Base-by-base conservation (phyloP, 2,113 vertebrate genomes). In the Brachirus orientalis region DNA sequence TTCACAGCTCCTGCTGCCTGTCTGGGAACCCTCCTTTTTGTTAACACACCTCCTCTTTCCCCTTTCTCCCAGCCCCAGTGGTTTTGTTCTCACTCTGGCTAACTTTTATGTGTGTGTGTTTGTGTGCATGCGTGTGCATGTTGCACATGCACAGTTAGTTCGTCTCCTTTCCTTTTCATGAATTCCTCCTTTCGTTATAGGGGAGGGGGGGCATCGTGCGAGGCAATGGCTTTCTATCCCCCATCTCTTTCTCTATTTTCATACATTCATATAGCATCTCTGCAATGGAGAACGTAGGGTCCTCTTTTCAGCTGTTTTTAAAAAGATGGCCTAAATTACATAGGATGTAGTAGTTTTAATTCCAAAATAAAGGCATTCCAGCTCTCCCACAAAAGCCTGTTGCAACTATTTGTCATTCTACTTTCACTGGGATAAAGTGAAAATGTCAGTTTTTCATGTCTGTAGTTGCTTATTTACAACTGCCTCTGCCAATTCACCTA, bases 1-100 rank as follows among this genome's bases (percentile, higher is more conserved):
- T 75, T 10, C 75, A 63, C 69, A 84, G 82, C 85, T 82, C 74
- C 58, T 61, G 52, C 80, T 80, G 68, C 61, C 69, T 72, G 83
- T 83, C 79, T 83, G 71, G 62, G 83, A 88, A 73, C 52, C 71
- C 66, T 72, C 60, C 61, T 75, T 72, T 82, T 71, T 80, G 44
- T 82, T 74, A 65, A 58, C 46, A 57, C 75, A 67, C 70, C 73
- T 59, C 69, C 70, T 60, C 50, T 54, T 47, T 35, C 51, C 51
- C 45, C 70, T 76, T 56, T 74, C 50, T 55, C 58, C 56, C 60
- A 69, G 79, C 46, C 63, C 62, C 38, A 59, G 68, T 79, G 82
- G 80, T 78, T 90, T 91, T 91, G 73, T 92, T 89, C 76, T 67
- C 59, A 43, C 46, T 40, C 60, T 19, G 69, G 76, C 72, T 56